Conservation (phyloP, 2,797 vertebrate species). For the Podargus strigoides region DNA sequence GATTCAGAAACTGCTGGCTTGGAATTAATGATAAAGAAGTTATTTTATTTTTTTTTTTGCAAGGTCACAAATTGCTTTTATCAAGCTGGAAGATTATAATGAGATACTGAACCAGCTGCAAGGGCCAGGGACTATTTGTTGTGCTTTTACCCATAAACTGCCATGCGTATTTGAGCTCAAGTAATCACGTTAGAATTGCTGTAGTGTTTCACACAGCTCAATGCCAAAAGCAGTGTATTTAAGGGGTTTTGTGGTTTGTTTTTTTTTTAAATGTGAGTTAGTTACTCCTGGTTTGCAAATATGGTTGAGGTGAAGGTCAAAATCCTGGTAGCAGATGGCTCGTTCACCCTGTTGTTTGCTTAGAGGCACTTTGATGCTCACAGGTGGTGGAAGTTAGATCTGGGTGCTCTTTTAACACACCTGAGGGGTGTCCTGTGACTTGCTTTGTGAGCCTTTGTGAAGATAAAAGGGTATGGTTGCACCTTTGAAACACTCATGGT, state of each 20-base stretch:
- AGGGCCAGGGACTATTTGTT: not conserved
- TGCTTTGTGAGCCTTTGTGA: not conserved
- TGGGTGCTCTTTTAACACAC: not conserved
- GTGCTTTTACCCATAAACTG: not conserved
- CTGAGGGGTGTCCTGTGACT: not conserved
- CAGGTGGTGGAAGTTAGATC: not conserved
- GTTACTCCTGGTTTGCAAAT: not conserved
- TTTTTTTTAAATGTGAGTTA: not conserved
- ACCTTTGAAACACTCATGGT: not conserved
- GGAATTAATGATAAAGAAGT: not conserved
- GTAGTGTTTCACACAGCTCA: not conserved
- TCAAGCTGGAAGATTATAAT: not conserved
- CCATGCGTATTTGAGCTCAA: fast-evolving
- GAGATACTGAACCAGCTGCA: not conserved
- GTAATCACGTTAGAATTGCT: not conserved
- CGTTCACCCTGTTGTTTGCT: not conserved
- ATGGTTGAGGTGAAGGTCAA: not conserved
- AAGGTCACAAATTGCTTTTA: not conserved
- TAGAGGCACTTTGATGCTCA: not conserved
- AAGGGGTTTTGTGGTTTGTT: not conserved
- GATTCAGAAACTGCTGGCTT: not conserved
- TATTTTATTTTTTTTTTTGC: not conserved
- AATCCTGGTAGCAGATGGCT: not conserved
- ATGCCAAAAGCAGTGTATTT: not conserved
- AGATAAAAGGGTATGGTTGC: not conserved